phyloP scores from a whole-genome alignment of 2,797 vertebrate species.

The Betta splendens region DNA sequence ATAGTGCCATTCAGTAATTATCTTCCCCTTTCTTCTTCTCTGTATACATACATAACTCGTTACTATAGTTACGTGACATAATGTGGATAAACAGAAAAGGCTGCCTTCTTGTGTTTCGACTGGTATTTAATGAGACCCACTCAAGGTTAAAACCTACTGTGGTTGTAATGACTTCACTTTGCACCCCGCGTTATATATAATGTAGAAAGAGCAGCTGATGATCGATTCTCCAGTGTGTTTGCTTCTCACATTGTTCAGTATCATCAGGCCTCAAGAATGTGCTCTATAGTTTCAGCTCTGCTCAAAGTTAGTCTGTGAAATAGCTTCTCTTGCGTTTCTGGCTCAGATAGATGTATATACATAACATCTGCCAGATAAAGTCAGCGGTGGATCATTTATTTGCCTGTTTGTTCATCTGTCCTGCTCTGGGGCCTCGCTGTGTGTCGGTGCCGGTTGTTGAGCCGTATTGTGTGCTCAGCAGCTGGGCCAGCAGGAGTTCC shows the following conservation, averaged over 20 bases:
- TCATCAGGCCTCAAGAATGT: background rate
- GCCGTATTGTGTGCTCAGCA: conserved; percentile 43
- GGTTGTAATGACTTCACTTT: background rate
- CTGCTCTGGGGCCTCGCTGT: conserved; percentile 30
- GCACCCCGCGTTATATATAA: background rate
- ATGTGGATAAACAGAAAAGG: conserved; percentile 4
- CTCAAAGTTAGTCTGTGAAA: background rate
- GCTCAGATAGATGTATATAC: background rate
- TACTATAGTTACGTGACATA: conserved; percentile 23
- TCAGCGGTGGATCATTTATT: conserved; percentile 21
- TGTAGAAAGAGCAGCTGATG: background rate
- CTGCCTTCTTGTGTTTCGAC: background rate
- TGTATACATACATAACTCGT: background rate
- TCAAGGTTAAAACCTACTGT: background rate
- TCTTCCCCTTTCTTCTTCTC: background rate
- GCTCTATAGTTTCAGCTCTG: background rate
- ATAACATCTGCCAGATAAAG: conserved; percentile 1
- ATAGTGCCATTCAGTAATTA: background rate
- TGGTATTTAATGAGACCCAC: background rate
- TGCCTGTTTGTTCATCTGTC: conserved; percentile 60
- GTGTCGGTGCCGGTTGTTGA: conserved; percentile 38
- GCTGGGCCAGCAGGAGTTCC: conserved; percentile 51
- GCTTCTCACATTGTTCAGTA: background rate
- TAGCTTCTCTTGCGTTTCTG: background rate
- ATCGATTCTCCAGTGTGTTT: background rate